Evolutionary conservation across 2,113 vertebrate genomes (phyloP), one percentile per base, ranked within the genome.

Genomic region (Coregonus clupeaformis): DNA sequence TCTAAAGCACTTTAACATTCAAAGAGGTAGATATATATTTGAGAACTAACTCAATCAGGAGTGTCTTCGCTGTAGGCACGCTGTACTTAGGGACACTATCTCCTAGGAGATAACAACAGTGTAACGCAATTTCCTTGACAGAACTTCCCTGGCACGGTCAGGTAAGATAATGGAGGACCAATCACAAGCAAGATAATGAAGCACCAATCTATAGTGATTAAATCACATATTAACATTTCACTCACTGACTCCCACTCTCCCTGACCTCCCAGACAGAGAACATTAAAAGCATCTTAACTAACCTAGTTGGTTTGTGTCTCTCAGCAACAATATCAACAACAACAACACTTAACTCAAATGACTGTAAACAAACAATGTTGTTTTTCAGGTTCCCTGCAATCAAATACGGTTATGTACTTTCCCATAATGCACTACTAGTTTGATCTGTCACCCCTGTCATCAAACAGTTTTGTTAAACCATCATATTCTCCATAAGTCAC

Each of bases 131-230:
- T 11, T 2, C 74, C 78, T 77, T 68, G 71, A 72, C 80, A 72
- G 22, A 42, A 68, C 32, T 12, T 85, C 47, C 65, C 42, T 65
- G 22, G 62, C 60, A 73, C 74, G 77, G 36, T 42, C 36, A 42
- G 36, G 36, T 11, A 3, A 42, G 36, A 36, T 36, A 36, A 36
- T 9, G 32, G 0, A 32, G 1, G 32, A 36, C 32, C 32, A 49
- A 49, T 14, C 3, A 16, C 12, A 49, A 49, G 47, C 3, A 68
- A 73, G 24, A 82, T 86, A 80, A 86, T 75, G 78, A 69, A 75
- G 80, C 82, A 86, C 62, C 72, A 78, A 86, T 85, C 77, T 83
- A 69, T 66, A 60, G 71, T 81, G 74, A 85, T 88, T 78, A 81
- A 79, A 87, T 81, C 75, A 71, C 77, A 81, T 32, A n/a, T 81